Evolutionary conservation across 2,797 vertebrate species (phyloP).

Genomic region (Sarcophilus harrisii): DNA sequence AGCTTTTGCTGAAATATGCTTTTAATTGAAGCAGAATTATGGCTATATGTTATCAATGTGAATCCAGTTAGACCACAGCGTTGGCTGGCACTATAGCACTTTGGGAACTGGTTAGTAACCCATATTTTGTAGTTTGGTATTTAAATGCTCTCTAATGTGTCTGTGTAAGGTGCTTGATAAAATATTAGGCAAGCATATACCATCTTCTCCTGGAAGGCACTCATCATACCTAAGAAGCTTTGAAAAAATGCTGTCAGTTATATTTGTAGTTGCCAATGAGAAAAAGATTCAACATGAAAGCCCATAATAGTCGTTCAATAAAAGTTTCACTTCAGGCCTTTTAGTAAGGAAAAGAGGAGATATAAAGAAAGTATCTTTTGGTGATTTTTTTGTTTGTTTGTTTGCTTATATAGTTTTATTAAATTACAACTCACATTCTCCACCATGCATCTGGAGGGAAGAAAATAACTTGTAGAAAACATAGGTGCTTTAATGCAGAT

Average conservation of each 20-base stretch:
- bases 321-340: slow-evolving; percentile 67
- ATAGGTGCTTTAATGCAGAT: slow-evolving; percentile 67
- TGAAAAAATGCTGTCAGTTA: slow-evolving; percentile 58
- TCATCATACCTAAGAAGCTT: slow-evolving; percentile 59
- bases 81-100: slow-evolving; percentile 66
- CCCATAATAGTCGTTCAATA: slow-evolving; percentile 51
- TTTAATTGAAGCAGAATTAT: slow-evolving; percentile 87
- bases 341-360: slow-evolving; percentile 54
- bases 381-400: slow-evolving; percentile 55
- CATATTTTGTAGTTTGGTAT: slow-evolving; percentile 65
- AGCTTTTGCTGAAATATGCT: slow-evolving; percentile 86
- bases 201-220: slow-evolving; percentile 48
- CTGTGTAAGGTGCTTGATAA: slow-evolving; percentile 55
- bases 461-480: slow-evolving; percentile 66
- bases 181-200: slow-evolving; percentile 64
- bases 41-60: slow-evolving; percentile 82
- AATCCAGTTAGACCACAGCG: slow-evolving; percentile 77
- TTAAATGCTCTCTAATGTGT: slow-evolving; percentile 60
- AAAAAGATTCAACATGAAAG: slow-evolving; percentile 66
- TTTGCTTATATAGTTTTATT: slow-evolving; percentile 67
- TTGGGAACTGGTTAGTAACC: slow-evolving; percentile 43
- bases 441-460: slow-evolving; percentile 43
- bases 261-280: slow-evolving; percentile 63
- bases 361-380: slow-evolving; percentile 41
- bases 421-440: slow-evolving; percentile 61